These are phyloP conservation scores for Eremobia ochroleuca DNA, from an alignment of 2,888 invertebrate species.

Conservation along the genomic window DNA sequence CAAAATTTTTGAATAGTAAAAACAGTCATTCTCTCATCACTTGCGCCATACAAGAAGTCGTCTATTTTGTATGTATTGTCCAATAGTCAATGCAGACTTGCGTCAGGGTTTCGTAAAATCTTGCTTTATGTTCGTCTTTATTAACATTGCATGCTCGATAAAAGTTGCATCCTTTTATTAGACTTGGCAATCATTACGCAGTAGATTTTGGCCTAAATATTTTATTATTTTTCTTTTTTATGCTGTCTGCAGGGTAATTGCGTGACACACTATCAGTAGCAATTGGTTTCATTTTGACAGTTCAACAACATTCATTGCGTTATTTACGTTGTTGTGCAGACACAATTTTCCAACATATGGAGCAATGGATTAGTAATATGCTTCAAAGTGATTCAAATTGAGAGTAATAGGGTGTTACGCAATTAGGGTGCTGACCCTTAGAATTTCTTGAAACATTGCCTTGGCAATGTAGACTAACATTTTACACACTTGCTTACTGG, in stretches of 20 bases:
- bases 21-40: slow-evolving; percentile 9
- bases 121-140: slow-evolving; percentile 51
- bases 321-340: too few species aligned
- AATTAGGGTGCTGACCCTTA: too few species aligned
- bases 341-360: too few species aligned
- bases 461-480: neutral
- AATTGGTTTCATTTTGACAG: too few species aligned
- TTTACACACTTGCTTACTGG: neutral
- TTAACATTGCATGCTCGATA: slow-evolving; percentile 17
- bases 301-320: too few species aligned
- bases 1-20: neutral
- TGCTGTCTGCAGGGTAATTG: too few species aligned
- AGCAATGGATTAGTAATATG: too few species aligned
- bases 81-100: slow-evolving; percentile 51
- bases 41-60: slow-evolving; percentile 49
- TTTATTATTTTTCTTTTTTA: neutral
- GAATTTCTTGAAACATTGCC: too few species aligned
- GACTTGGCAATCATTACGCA: neutral
- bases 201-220: neutral
- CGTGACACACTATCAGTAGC: too few species aligned
- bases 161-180: slow-evolving; percentile 5
- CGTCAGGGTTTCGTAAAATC: slow-evolving; percentile 62
- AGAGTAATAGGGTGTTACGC: too few species aligned
- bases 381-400: too few species aligned
- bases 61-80: slow-evolving; percentile 71